A percentile compares a stretch with the other conserved stretches of the same genome.
Conservation (phyloP, 2,797 vertebrate species). For the Hippocampus kuda region DNA sequence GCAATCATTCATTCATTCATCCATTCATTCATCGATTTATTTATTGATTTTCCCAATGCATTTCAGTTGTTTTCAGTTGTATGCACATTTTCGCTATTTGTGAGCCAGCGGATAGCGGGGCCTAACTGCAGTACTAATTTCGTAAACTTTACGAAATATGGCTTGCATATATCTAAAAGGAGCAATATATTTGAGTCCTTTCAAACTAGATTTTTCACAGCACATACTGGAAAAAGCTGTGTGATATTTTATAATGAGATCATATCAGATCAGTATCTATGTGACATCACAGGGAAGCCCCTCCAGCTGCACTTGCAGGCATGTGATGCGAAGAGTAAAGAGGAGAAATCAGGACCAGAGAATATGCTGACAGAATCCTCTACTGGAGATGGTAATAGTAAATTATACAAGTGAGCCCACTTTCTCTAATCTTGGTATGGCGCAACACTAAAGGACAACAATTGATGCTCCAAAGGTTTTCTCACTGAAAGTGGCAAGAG, state of each 20-base stretch:
- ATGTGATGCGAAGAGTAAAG: conserved; percentile 95
- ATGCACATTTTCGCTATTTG: too few relatives aligned
- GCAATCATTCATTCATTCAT: too few relatives aligned
- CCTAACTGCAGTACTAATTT: too few relatives aligned
- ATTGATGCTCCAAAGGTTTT: conserved; percentile 69
- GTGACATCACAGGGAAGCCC: conserved; percentile 70
- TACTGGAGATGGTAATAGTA: conserved; percentile 78
- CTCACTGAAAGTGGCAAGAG: conserved; percentile 89
- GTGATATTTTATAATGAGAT: background rate
- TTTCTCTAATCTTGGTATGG: background rate
- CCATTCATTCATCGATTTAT: too few relatives aligned
- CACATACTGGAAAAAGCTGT: background rate
- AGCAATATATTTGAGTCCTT: background rate
- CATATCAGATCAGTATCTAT: background rate
- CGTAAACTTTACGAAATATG: too few relatives aligned
- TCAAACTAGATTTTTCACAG: background rate
- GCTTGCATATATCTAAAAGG: too few relatives aligned
- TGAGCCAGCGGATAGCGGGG: too few relatives aligned
- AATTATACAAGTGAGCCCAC: background rate
- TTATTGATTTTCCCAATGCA: too few relatives aligned
- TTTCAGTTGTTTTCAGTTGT: too few relatives aligned
- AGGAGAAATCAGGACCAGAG: conserved; percentile 94
- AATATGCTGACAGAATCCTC: conserved; percentile 83
- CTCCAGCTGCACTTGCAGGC: conserved; percentile 84
- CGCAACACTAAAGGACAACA: background rate